phyloP scores from a whole-genome alignment of 92 coral and sea anemone species.

The Porites rus region DNA sequence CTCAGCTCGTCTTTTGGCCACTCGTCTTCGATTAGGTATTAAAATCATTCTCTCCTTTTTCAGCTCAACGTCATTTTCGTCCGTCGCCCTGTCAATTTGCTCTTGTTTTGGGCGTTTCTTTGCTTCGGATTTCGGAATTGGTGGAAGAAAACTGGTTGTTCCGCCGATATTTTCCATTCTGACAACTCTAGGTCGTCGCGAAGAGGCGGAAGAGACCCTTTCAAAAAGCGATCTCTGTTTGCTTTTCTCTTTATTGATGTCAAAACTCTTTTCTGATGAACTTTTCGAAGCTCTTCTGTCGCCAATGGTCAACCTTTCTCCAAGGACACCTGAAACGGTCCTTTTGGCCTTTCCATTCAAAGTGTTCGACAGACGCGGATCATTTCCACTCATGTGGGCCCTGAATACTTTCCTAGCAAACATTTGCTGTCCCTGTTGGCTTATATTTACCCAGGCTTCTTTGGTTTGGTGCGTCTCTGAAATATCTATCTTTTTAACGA shows the following conservation, averaged over 20 bases:
- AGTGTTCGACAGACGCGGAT: background rate
- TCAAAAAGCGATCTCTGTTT: background rate
- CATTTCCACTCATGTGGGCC: slow-evolving; percentile 5
- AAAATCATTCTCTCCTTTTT: slow-evolving; percentile 40
- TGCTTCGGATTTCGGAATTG: slow-evolving; percentile 71
- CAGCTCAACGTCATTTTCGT: slow-evolving; percentile 41
- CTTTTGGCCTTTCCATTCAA: background rate
- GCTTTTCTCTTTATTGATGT: background rate
- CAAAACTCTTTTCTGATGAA: background rate
- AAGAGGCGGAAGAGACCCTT: slow-evolving; percentile 5
- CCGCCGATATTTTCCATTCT: slow-evolving; percentile 4
- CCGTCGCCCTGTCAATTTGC: slow-evolving; percentile 23
- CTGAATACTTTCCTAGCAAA: slow-evolving; percentile 37
- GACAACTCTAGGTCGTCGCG: slow-evolving; percentile 14
- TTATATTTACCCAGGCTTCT: slow-evolving; percentile 39
- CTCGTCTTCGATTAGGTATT: slow-evolving; percentile 71
- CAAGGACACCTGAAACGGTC: background rate
- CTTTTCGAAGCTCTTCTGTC: background rate
- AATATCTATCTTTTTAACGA: slow-evolving; percentile 20
- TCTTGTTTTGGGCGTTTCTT: slow-evolving; percentile 68
- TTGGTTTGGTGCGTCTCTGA: slow-evolving; percentile 35
- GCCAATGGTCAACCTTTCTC: background rate
- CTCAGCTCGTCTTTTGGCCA: slow-evolving; percentile 58
- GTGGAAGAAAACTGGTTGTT: slow-evolving; percentile 75
- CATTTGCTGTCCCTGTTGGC: slow-evolving; percentile 12